Evolutionary conservation across 92 coral and sea anemone genomes (phyloP).

Genomic region (Galaxea fascicularis): DNA sequence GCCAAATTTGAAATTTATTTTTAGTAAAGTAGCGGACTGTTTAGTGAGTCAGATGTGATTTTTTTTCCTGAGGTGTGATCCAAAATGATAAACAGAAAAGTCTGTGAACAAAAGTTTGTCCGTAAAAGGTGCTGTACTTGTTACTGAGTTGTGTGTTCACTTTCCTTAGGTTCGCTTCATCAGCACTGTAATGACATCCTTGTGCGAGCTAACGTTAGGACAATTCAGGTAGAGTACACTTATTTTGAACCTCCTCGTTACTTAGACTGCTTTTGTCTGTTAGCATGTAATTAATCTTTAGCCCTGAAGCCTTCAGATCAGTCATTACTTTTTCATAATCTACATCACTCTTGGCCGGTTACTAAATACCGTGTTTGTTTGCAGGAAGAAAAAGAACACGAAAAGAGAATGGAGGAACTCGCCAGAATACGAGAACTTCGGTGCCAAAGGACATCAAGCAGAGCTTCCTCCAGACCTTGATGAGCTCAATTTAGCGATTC

Average conservation of each 20-base stretch:
- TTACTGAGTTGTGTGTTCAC: background rate
- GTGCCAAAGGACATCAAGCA: constrained; percentile 18
- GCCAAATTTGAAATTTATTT: too few species aligned
- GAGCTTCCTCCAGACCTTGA: constrained; percentile 27
- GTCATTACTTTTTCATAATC: background rate
- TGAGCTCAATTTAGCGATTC: background rate
- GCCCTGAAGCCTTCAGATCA: background rate
- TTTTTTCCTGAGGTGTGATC: too few species aligned
- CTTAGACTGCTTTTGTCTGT: too few species aligned
- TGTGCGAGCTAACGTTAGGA: constrained; percentile 82
- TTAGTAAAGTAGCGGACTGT: too few species aligned
- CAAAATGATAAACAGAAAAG: too few species aligned
- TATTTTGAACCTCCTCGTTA: background rate
- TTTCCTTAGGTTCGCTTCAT: constrained; percentile 66
- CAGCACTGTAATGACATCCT: constrained; percentile 81
- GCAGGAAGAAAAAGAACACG: constrained; percentile 76
- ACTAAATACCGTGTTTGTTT: background rate
- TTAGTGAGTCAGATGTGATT: too few species aligned
- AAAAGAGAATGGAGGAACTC: constrained; percentile 62
- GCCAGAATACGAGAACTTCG: constrained; percentile 46
- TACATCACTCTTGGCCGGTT: background rate
- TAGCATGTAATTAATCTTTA: too few species aligned
- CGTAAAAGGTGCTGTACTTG: too few species aligned
- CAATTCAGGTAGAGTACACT: constrained; percentile 71
- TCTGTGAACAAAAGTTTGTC: too few species aligned